Evolutionary conservation across 1,140 invertebrate genomes (phyloP), one percentile per base, ranked within the genome.

Genomic region (Tenebrio molitor): DNA sequence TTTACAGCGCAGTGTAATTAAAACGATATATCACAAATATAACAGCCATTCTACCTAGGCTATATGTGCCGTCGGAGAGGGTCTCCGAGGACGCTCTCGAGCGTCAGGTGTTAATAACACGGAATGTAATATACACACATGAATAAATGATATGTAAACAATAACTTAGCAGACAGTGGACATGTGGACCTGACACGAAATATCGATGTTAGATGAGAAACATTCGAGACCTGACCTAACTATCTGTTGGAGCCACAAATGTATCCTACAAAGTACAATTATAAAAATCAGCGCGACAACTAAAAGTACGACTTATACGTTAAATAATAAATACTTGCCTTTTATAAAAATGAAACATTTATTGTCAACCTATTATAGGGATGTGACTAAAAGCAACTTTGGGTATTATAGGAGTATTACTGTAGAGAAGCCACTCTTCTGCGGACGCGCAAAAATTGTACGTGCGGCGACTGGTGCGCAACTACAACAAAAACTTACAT

Each of bases 391-490:
- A 72, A 71, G 50, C 71, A 79, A 74, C 74, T 77, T 77, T 76
- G 76, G 76, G 68, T n/a, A n/a, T n/a, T n/a, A n/a, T 77, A 72
- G 50, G 71, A 75, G 74, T 74, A 75, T 71, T 89, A 94, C 86
- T 94, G 93, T 75, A 95, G 86, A 84, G 93, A 95, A 21, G 91
- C 97, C 97, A 99, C 85, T 97, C 96, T 83, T 97, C 95, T 65
- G 97, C 96, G 17, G 91, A 89, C 34, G 97, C 97, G 84, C 95
- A 96, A 83, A 99, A 98, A 84, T 97, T 96, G 85, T 98, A 98
- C 19, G 92, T 93, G 71, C 97, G 89, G 74, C 94, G 88, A 76
- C 91, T 93, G 73, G 97, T 98, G 79, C 94, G 91, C 77, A 99
- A 85, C 96, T 98, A 85, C 8, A 89, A 84, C 72, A 74, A 74